Evolutionary conservation across 35 echinoderm and acorn worm genomes (phyloP), one percentile per base, ranked within the genome.

Genomic region (Apostichopus californicus): DNA sequence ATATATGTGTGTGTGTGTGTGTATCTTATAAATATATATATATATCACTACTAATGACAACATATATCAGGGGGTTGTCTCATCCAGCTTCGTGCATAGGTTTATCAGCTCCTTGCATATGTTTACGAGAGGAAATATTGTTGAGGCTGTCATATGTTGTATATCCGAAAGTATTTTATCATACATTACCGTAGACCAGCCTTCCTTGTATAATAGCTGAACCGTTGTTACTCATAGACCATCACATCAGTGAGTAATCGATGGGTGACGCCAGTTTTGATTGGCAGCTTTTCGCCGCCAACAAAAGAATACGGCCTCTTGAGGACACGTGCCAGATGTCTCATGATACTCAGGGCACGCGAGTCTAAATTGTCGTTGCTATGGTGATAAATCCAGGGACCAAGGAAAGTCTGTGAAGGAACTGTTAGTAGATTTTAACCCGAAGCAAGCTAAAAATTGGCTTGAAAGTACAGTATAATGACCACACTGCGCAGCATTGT

Each of bases 191-290:
- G 34, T 46, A 46, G 34, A 46, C 34, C 2, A 46, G 34, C 34
- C 34, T 46, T 46, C 34, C 34, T 46, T 46, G 34, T 46, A 46
- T 46, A 46, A 46, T 18, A 68, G 64, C 64, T 18, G 64, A 68
- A 68, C 64, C 64, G 64, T 68, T 68, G 64, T 68, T 68, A 68
- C 11, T 68, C 64, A 68, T 68, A 68, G 64, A 4, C 64, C 18
- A 68, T 83, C 80, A 55, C 80, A 46, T 53, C 34, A 13, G 80
- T 83, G 53, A 56, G 34, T 83, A 83, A 83, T 83, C 80, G 80
- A 83, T 83, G 8, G 80, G 55, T 55, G 80, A 18, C 80, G 80
- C 80, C 80, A 83, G 34, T 83, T 83, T 83, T 83, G 80, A 83
- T 83, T 83, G 80, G 80, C 80, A 83, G 18, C 64, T 83, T 83